phyloP scores from a whole-genome alignment of 2,113 vertebrate genomes.

The Meriones unguiculatus region DNA sequence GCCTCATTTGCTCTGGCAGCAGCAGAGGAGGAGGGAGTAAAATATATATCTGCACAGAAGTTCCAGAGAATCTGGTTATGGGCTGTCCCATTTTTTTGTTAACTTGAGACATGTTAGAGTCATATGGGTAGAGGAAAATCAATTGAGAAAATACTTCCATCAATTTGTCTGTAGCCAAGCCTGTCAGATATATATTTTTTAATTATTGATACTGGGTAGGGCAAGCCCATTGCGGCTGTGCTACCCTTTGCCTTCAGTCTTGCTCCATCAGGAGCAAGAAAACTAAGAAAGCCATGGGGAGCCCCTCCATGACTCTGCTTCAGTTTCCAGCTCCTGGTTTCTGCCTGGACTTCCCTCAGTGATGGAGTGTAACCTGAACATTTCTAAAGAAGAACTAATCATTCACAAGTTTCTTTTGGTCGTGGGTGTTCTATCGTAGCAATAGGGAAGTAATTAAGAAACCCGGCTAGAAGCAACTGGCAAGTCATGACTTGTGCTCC shows the following conservation, averaged over 20 bases:
- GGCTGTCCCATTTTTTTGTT: background rate
- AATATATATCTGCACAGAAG: background rate
- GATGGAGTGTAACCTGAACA: background rate
- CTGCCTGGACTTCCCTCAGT: background rate
- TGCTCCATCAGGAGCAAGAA: background rate
- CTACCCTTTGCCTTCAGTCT: too few relatives aligned
- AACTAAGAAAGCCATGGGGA: too few relatives aligned
- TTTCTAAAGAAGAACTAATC: background rate
- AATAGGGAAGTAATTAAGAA: background rate
- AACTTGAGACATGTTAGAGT: background rate
- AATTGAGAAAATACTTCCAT: background rate
- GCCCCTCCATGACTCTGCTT: background rate
- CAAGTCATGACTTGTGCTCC: background rate
- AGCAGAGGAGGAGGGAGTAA: conserved; percentile 15
- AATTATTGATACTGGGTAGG: background rate
- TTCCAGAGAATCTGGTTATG: background rate
- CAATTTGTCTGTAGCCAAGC: background rate
- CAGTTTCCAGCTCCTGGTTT: background rate
- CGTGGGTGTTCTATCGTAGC: background rate
- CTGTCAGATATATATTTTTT: background rate
- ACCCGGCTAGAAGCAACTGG: conserved; percentile 10
- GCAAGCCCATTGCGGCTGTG: background rate
- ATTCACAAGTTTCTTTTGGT: background rate
- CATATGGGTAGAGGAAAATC: background rate
- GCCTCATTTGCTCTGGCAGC: conserved; percentile 53